Evolutionary conservation across 2,888 invertebrate genomes (phyloP).

Genomic region (Germaria angustata): DNA sequence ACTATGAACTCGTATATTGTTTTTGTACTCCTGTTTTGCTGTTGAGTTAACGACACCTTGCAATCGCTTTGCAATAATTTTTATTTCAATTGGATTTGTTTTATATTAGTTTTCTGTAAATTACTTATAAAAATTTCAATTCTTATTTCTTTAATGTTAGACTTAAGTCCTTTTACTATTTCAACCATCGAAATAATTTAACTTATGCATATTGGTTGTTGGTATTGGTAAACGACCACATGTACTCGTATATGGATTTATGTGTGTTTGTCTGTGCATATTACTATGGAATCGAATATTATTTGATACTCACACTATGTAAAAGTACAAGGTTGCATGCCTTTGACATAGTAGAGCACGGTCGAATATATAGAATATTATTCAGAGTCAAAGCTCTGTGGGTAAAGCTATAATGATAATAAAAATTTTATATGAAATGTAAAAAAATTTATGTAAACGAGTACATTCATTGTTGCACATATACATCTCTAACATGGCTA

Average conservation of each 20-base stretch:
- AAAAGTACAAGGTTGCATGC: conserved; percentile 9
- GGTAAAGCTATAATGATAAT: conserved; percentile 18
- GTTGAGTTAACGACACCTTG: no score
- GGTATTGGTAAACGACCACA: conserved; percentile 5
- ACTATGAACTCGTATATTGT: no score
- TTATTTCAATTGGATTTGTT: no score
- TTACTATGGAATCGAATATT: background rate
- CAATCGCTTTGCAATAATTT: no score
- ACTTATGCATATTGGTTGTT: background rate
- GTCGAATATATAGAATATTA: background rate
- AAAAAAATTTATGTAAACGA: no score
- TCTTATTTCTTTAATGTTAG: background rate
- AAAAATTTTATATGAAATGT: conserved; percentile 29
- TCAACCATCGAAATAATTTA: background rate
- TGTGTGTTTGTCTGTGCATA: background rate
- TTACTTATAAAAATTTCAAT: no score
- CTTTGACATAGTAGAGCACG: background rate
- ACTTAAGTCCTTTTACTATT: background rate
- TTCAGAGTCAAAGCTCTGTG: conserved; percentile 8
- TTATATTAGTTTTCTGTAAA: no score
- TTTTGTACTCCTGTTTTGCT: no score
- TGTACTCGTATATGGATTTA: background rate
- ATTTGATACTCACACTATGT: background rate
- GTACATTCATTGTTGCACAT: background rate
- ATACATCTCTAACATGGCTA: background rate